Evolutionary conservation across 2,113 vertebrate species (phyloP).

Genomic region (Thamnaconus septentrionalis): DNA sequence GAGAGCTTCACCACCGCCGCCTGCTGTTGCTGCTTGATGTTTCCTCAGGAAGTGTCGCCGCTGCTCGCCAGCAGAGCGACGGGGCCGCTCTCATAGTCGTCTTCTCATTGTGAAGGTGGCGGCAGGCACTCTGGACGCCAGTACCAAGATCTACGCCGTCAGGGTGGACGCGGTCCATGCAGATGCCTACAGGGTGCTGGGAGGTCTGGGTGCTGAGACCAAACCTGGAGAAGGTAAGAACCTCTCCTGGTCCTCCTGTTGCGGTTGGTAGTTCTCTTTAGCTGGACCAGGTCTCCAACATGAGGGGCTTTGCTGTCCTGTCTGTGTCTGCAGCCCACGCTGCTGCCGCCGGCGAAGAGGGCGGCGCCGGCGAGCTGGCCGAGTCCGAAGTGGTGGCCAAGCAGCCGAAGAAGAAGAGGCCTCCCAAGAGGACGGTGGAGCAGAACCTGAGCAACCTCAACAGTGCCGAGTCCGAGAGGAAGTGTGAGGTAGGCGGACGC

Average conservation of each 20-base stretch:
- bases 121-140: slow-evolving; percentile 91
- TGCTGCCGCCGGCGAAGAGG: slow-evolving; percentile 23
- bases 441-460: slow-evolving; percentile 89
- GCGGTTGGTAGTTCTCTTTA: too few species aligned
- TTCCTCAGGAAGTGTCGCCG: not conserved
- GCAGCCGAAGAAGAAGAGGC: slow-evolving; percentile 80
- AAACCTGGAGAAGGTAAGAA: slow-evolving; percentile 66
- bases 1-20: not conserved
- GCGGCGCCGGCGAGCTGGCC: slow-evolving; percentile 13
- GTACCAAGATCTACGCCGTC: slow-evolving; percentile 93
- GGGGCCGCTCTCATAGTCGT: too few species aligned
- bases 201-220: slow-evolving; percentile 82
- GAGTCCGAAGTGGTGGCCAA: slow-evolving; percentile 54
- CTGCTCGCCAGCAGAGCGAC: too few species aligned
- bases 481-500: slow-evolving; percentile 76
- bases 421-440: slow-evolving; percentile 84
- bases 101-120: slow-evolving; percentile 77
- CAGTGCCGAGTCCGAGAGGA: slow-evolving; percentile 73
- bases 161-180: slow-evolving; percentile 90
- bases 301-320: not conserved
- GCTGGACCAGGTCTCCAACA: too few species aligned
- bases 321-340: slow-evolving; percentile 44
- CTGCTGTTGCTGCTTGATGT: not conserved
- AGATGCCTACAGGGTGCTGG: slow-evolving; percentile 88
- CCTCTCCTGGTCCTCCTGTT: not conserved